Evolutionary conservation across 2,888 invertebrate genomes (phyloP).

Genomic region (Rhyacophila evoluta): DNA sequence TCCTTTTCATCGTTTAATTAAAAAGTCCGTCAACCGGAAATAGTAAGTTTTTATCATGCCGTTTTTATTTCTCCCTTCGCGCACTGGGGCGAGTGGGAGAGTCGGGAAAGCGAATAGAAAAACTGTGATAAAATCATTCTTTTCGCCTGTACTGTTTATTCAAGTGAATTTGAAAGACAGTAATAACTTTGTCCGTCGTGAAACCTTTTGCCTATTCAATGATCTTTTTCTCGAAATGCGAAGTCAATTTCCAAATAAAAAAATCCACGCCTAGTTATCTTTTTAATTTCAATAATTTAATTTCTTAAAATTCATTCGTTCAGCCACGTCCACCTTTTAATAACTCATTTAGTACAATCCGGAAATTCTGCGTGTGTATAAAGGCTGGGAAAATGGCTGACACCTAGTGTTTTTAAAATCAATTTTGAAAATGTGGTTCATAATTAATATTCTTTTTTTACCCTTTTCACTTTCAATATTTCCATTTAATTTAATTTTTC

Average conservation of each 20-base stretch:
- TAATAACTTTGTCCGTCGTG: neutral
- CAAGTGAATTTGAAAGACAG: neutral
- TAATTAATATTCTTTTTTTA: too few relatives aligned
- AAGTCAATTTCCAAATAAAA: neutral
- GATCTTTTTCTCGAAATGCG: neutral
- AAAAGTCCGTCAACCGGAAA: constrained; percentile 51
- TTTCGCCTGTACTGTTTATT: constrained; percentile 9
- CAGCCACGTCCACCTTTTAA: too few relatives aligned
- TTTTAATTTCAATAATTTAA: too few relatives aligned
- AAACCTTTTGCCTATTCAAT: neutral
- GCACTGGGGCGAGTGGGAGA: constrained; percentile 26
- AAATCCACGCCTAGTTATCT: neutral
- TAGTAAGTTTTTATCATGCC: constrained; percentile 45
- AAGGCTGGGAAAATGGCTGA: too few relatives aligned
- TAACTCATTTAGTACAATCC: too few relatives aligned
- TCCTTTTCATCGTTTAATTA: constrained; percentile 50
- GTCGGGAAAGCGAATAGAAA: constrained; percentile 8
- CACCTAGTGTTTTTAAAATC: too few relatives aligned
- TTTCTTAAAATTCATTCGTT: too few relatives aligned
- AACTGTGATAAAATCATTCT: constrained; percentile 29
- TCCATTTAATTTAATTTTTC: too few relatives aligned
- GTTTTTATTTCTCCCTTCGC: neutral
- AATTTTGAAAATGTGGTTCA: too few relatives aligned
- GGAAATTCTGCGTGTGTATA: too few relatives aligned
- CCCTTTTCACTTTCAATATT: too few relatives aligned